Conservation (phyloP, 2,888 invertebrate genomes). For the Phalera bucephala region DNA sequence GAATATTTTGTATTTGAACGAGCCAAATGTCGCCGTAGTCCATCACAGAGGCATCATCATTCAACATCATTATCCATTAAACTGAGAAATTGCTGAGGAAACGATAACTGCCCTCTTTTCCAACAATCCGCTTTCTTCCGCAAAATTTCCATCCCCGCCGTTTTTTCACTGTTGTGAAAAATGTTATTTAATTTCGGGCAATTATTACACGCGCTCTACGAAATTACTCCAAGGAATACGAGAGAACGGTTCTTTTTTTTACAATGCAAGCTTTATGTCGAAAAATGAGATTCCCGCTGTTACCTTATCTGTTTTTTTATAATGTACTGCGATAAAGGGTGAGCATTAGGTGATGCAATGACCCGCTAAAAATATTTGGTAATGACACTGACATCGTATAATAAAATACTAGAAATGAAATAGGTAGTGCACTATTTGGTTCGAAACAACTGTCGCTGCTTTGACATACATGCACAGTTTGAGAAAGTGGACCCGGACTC, state of each 20-base stretch:
- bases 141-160: constrained; percentile 65
- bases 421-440: no score
- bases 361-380: not conserved
- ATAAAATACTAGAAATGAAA: no score
- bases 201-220: constrained; percentile 80
- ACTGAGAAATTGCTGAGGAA: constrained; percentile 54
- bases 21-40: constrained; percentile 35
- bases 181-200: constrained; percentile 79
- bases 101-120: constrained; percentile 61
- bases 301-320: constrained; percentile 59
- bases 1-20: constrained; percentile 1
- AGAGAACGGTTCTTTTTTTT: constrained; percentile 57
- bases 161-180: constrained; percentile 72
- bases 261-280: constrained; percentile 68
- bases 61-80: constrained; percentile 62
- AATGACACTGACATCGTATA: not conserved
- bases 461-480: no score
- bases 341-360: constrained; percentile 4
- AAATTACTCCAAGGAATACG: constrained; percentile 80
- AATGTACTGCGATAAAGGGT: constrained; percentile 46
- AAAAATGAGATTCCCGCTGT: constrained; percentile 66
- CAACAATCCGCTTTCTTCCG: constrained; percentile 59
- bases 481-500: no score
- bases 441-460: no score
- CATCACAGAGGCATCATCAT: constrained; percentile 38